These are phyloP conservation scores for Leptestheria dahalacensis DNA, from an alignment of 1,140 invertebrate species.

Conservation along the genomic window DNA sequence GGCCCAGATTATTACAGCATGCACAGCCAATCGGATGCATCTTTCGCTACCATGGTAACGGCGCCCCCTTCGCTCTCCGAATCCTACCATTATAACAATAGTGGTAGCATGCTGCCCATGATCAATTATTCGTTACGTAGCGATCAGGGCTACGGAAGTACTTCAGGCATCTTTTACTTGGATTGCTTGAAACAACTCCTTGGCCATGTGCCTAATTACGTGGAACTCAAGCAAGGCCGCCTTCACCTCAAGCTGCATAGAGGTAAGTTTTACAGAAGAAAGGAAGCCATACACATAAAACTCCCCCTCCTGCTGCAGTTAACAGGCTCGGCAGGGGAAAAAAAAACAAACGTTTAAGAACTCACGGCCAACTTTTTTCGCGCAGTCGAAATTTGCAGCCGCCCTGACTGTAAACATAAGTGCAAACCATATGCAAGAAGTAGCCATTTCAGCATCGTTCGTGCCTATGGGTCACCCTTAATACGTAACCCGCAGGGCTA, in stretches of 20 bases:
- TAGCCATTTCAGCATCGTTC: no score
- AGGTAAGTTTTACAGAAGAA: slow-evolving; percentile 11
- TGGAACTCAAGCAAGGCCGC: slow-evolving; percentile 9
- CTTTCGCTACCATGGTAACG: slow-evolving; percentile 1
- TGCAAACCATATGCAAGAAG: no score
- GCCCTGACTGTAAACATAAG: no score
- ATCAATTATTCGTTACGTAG: neutral
- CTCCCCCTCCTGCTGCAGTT: no score
- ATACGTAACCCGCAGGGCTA: no score
- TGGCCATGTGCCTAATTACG: slow-evolving; percentile 6
- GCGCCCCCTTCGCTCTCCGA: neutral
- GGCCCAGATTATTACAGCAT: neutral
- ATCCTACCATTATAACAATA: neutral
- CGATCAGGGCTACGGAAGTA: slow-evolving; percentile 9
- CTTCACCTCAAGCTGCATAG: slow-evolving; percentile 7
- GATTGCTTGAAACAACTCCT: slow-evolving; percentile 7
- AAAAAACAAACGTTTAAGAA: neutral
- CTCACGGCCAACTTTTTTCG: no score
- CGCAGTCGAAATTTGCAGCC: no score
- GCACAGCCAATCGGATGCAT: slow-evolving; percentile 9
- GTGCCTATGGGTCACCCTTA: no score
- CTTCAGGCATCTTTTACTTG: slow-evolving; percentile 11
- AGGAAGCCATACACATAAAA: no score
- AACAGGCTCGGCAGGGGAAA: no score
- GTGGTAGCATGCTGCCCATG: neutral